Base-by-base conservation (phyloP, 2,797 vertebrate genomes). In the Pipistrellus kuhlii region DNA sequence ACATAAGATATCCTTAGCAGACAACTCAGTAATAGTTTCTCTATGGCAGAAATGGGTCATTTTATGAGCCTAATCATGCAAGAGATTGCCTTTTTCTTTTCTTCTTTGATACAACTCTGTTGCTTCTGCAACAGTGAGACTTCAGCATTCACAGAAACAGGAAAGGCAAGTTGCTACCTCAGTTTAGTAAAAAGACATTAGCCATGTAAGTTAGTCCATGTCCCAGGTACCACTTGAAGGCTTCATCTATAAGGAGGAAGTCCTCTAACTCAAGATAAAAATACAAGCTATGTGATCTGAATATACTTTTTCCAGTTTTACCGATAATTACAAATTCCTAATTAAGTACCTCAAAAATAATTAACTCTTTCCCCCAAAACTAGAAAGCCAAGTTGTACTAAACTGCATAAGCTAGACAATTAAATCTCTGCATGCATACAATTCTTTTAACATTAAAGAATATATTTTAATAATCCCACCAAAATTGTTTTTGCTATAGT, bases 381-480 rank as follows among this genome's bases (percentile, higher is more conserved):
- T 69, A 91, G 41, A 92, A 80, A 73, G n/a, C 2, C 68, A 85
- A 78, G 57, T 46, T 77, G 2, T 15, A 30, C 18, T 44, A 82
- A 73, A 76, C 51, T 85, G 18, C 88, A 2, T 73, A 76, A 91
- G 35, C 80, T 38, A 72, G 46, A 78, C 23, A 86, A 78, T 32
- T 77, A 32, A 30, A 87, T 88, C 18, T 81, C n/a, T 68, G 11
- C 1, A 12, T 62, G 20, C 15, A 80, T 55, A 48, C 13, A 78
- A 68, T 94, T 90, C 6, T 87, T 94, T 83, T 80, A 73, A 15
- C 57, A 69, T 85, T 90, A 80, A 23, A 92, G n/a, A 90, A 93
- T 35, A 59, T 4, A 83, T 86, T 93, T 83, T 93, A 72, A 87
- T 32, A 87, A 94, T 66, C 23, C 14, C 41, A 44, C 44, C 35